Conservation (phyloP, 2,113 vertebrate genomes). For the Rhabdomys dilectus region DNA sequence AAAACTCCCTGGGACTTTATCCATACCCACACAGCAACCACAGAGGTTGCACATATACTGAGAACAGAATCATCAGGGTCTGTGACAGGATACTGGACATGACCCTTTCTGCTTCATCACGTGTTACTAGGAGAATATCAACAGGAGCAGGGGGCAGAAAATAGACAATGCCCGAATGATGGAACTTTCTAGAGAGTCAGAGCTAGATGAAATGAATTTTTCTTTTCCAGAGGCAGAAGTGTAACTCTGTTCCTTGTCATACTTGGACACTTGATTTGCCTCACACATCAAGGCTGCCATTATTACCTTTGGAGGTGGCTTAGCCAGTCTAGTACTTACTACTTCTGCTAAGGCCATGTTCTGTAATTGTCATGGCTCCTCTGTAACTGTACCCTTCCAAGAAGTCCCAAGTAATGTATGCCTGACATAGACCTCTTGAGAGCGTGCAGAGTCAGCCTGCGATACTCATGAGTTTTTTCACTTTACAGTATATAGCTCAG, state of each 20-base stretch:
- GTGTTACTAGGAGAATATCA: neutral
- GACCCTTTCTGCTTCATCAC: neutral
- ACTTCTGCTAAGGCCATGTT: conserved; percentile 46
- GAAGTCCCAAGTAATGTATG: conserved; percentile 66
- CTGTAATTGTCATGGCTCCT: conserved; percentile 44
- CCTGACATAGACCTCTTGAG: conserved; percentile 61
- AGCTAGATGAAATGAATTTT: conserved; percentile 60
- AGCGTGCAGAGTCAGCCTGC: neutral
- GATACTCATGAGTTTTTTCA: neutral
- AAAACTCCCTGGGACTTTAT: neutral
- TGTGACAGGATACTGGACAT: neutral
- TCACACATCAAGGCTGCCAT: conserved; percentile 66
- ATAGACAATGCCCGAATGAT: conserved; percentile 11
- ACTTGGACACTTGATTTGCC: conserved; percentile 66
- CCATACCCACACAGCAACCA: neutral
- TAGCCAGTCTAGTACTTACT: conserved; percentile 68
- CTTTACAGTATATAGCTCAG: neutral
- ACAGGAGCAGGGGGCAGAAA: neutral
- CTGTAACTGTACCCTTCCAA: conserved; percentile 75
- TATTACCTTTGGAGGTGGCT: conserved; percentile 8
- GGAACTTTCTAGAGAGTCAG: conserved; percentile 66
- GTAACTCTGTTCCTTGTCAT: conserved; percentile 40
- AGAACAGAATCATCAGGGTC: neutral
- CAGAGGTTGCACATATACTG: neutral
- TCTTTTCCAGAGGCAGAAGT: conserved; percentile 62